Base-by-base conservation (phyloP, 2,888 invertebrate species). In the Ochlodes sylvanus region DNA sequence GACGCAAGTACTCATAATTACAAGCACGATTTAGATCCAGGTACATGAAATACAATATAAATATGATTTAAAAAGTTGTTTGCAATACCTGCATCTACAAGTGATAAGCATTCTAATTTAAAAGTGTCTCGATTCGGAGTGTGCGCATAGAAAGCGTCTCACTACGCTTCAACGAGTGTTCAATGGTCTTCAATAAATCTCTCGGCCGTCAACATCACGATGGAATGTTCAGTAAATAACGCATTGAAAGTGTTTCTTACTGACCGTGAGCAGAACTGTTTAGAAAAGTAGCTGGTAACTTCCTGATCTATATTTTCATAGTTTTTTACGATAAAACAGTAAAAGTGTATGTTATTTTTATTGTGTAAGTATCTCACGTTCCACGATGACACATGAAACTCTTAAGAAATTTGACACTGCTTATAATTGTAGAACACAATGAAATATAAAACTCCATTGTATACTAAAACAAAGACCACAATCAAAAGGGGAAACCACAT, bases 61-160 rank as follows among this genome's bases (percentile, higher is more conserved):
- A 38, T 38, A 10, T 38, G 38, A 12, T 38, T 38, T 38, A 10
- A 9, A 2, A 12, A 12, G 9, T 12, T 38, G 10, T 12, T 12
- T 12, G 12, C 12, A 38, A 38, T 38, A 12, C 38, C 12, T 10
- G 3, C 15, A 15, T 57, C 21, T 42, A 42, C 9, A 42, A 19
- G 10, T 12, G 4, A 63, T 21, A 52, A 14, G 10, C 6, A 34
- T 34, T 34, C n/a, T 32, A 55, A 55, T 17, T 27, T 10, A 55
- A 14, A 15, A 34, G 34, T n/a, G n/a, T 34, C 32, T 55, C 61
- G 54, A 54, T 27, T 55, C 67, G 55, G 47, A 34, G 67, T 61
- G 58, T 67, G 56, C 58, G 70, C 44, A 63, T 70, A 68, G 70
- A 70, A 70, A 70, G 70, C 70, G 70, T 68, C 55, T 47, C 69